Conservation (phyloP, 1,140 invertebrate genomes). For the Lineus longissimus region DNA sequence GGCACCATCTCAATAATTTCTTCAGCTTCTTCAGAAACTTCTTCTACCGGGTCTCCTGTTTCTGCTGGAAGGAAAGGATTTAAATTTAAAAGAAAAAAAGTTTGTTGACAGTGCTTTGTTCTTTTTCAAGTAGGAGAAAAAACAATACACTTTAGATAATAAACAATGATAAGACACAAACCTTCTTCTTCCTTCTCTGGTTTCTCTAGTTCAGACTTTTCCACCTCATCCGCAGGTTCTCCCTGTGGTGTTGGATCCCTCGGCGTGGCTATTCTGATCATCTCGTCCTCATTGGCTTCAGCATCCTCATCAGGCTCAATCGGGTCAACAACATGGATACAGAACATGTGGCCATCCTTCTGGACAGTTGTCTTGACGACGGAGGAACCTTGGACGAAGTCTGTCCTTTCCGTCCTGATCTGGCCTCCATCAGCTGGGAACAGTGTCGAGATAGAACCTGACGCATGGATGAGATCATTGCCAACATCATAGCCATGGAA, state of each 20-base stretch:
- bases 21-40: neutral
- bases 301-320: slow-evolving; percentile 27
- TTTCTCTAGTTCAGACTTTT: slow-evolving; percentile 46
- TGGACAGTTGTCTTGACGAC: slow-evolving; percentile 38
- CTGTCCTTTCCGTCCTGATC: slow-evolving; percentile 46
- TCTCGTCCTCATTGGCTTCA: neutral
- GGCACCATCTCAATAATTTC: neutral
- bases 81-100: neutral
- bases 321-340: slow-evolving; percentile 49
- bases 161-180: too few relatives aligned
- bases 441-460: slow-evolving; percentile 42
- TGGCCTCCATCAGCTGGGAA: slow-evolving; percentile 50
- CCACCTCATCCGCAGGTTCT: slow-evolving; percentile 22
- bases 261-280: neutral
- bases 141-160: too few relatives aligned
- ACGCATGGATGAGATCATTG: slow-evolving; percentile 46
- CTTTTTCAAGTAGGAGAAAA: too few relatives aligned
- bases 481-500: slow-evolving; percentile 52
- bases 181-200: slow-evolving; percentile 35
- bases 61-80: too few relatives aligned
- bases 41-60: neutral
- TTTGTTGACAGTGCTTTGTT: too few relatives aligned
- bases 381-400: slow-evolving; percentile 46
- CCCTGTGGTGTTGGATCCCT: neutral
- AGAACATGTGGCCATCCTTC: slow-evolving; percentile 51